A percentile compares a stretch with the other conserved stretches of the same genome.
These are phyloP conservation scores for Caligus rogercresseyi DNA, from an alignment of 1,140 invertebrate genomes.

Conservation along the genomic window DNA sequence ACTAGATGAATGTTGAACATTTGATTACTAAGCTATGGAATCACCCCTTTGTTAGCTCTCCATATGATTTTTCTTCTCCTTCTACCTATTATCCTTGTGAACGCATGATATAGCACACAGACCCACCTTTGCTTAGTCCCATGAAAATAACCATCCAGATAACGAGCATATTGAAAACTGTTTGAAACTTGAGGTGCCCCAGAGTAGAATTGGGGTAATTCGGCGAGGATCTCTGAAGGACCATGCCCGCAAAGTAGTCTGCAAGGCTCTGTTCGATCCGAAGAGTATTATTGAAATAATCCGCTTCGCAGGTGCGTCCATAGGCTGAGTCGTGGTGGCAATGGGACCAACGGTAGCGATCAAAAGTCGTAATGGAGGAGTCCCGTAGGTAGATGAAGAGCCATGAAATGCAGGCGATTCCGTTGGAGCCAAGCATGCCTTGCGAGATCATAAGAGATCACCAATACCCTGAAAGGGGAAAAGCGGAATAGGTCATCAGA, in stretches of 20 bases:
- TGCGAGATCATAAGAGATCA: conserved; percentile 58
- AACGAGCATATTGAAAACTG: conserved; percentile 68
- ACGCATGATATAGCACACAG: too few species aligned
- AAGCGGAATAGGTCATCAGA: conserved; percentile 1
- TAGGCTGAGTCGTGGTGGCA: conserved; percentile 22
- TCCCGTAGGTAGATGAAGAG: conserved; percentile 72
- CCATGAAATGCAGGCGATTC: conserved; percentile 68
- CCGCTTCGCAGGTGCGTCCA: neutral
- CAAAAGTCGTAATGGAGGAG: conserved; percentile 61
- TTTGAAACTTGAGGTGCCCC: conserved; percentile 59
- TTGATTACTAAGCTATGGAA: too few species aligned
- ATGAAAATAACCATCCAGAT: conserved; percentile 79
- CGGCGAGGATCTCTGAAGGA: conserved; percentile 46
- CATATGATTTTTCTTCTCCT: too few species aligned
- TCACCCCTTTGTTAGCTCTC: too few species aligned
- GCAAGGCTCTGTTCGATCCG: conserved; percentile 12
- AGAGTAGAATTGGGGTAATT: conserved; percentile 30
- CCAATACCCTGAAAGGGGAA: conserved; percentile 48
- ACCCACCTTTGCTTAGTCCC: conserved; percentile 57
- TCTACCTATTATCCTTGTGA: too few species aligned
- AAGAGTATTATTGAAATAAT: neutral
- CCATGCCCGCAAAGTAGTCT: conserved; percentile 41
- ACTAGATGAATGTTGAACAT: too few species aligned
- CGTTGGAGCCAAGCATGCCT: conserved; percentile 63
- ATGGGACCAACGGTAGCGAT: conserved; percentile 63